Evolutionary conservation across 1,140 invertebrate species (phyloP), one percentile per base, ranked within the genome.

Genomic region (Pseudomyrmex flavicornis): DNA sequence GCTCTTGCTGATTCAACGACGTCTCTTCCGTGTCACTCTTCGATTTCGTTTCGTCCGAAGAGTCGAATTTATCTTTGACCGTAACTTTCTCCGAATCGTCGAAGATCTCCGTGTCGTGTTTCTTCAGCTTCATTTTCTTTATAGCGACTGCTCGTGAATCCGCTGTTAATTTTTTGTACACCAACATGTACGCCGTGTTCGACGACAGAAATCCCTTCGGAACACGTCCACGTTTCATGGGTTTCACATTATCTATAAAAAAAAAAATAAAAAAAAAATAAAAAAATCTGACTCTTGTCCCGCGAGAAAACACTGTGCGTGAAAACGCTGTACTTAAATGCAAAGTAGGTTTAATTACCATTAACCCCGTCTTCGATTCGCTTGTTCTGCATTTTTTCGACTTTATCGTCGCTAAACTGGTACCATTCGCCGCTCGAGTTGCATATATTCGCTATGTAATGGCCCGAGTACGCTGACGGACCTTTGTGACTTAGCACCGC

Each of bases 401-500:
- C 96, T 88, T 94, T 95, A 90, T 97, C 96, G 90, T 97, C 96
- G 92, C 97, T 97, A 87, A 97, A 97, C 85, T 96, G 96, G 88
- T 95, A 96, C 96, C 96, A 97, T 72, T 95, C 94, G 5, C 95
- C 95, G 9, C 93, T 91, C 17, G 93, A 93, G 82, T 95, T 95
- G 88, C 96, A 92, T 88, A 94, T 94, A 91, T 93, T 94, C 86
- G 95, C 95, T 85, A 96, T 95, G 88, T 97, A 97, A 92, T 97
- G 97, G n/a, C 97, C 97, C 62, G 96, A 96, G 88, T 96, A 95
- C 9, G 96, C 96, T 76, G 95, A 96, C 22, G 94, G 94, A 10
- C 96, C 96, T 90, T 95, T 95, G 86, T 97, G 97, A 77, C 96
- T 96, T 20, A 97, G 91, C 82, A 97, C 96, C 9, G 96, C 96